Percentiles rank a stretch among this genome's conserved stretches.
These are phyloP conservation scores for Drosophila novamexicana DNA, from an alignment of 1,140 invertebrate genomes.

Conservation along the genomic window DNA sequence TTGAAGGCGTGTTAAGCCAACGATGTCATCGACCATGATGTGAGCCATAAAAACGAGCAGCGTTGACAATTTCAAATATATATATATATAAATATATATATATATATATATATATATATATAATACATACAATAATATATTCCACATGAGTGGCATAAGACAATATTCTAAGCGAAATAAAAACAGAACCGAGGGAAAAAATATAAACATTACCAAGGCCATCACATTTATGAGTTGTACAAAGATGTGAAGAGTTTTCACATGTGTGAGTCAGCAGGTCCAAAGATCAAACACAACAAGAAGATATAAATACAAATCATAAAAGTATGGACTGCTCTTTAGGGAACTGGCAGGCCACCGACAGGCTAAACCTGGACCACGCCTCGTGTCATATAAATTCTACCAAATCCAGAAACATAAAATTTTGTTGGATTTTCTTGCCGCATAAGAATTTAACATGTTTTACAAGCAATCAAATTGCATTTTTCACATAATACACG, in stretches of 20 bases:
- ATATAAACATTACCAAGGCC: slow-evolving; percentile 16
- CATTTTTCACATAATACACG: slow-evolving; percentile 76
- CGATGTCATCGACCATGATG: slow-evolving; percentile 30
- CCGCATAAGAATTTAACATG: slow-evolving; percentile 74
- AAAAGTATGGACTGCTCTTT: slow-evolving; percentile 31
- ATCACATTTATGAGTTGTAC: slow-evolving; percentile 8
- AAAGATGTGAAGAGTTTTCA: slow-evolving; percentile 35
- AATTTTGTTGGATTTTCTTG: slow-evolving; percentile 51
- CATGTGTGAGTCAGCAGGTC: slow-evolving; percentile 12
- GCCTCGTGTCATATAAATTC: slow-evolving; percentile 74
- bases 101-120: neutral
- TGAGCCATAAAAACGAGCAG: slow-evolving; percentile 32
- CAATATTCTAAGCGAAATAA: slow-evolving; percentile 26
- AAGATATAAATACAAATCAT: slow-evolving; percentile 38
- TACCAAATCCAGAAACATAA: slow-evolving; percentile 70
- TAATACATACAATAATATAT: slow-evolving; percentile 35
- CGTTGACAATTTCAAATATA: slow-evolving; percentile 42
- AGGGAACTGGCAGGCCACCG: neutral
- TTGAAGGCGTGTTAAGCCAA: slow-evolving; percentile 35
- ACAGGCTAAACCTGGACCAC: slow-evolving; percentile 42
- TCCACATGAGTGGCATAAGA: slow-evolving; percentile 26
- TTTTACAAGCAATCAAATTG: slow-evolving; percentile 83
- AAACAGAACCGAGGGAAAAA: slow-evolving; percentile 6
- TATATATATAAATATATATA: neutral
- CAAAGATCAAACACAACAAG: slow-evolving; percentile 43